Conservation (phyloP, 2,113 vertebrate genomes). For the Trogon melanurus region DNA sequence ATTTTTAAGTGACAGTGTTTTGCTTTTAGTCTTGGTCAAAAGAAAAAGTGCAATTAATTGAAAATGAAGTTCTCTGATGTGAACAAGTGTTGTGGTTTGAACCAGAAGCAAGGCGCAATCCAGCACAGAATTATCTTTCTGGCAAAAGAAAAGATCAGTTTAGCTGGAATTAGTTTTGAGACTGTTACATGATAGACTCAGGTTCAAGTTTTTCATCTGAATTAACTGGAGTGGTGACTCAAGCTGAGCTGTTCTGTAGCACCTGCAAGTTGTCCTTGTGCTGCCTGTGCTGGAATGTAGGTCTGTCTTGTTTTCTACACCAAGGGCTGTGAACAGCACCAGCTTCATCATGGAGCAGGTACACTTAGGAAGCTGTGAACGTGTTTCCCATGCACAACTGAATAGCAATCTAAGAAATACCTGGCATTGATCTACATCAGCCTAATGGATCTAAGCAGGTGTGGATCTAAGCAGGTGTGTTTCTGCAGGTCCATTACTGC, state of each 20-base stretch:
- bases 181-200: neutral
- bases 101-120: neutral
- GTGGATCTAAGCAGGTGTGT: neutral
- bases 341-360: neutral
- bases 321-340: neutral
- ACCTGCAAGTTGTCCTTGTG: neutral
- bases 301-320: neutral
- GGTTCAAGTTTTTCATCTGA: neutral
- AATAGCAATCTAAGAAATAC: neutral
- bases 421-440: neutral
- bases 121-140: neutral
- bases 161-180: neutral
- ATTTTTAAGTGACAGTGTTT: slow-evolving; percentile 44
- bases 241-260: neutral
- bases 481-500: neutral
- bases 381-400: neutral
- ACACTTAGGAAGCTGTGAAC: neutral
- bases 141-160: neutral
- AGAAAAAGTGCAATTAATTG: neutral
- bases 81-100: neutral
- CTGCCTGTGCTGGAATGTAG: neutral
- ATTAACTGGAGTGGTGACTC: neutral
- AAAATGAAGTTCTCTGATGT: neutral
- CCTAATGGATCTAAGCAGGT: neutral
- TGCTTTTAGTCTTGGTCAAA: slow-evolving; percentile 6